Evolutionary conservation across 2,797 vertebrate genomes (phyloP).

Genomic region (Falco peregrinus): DNA sequence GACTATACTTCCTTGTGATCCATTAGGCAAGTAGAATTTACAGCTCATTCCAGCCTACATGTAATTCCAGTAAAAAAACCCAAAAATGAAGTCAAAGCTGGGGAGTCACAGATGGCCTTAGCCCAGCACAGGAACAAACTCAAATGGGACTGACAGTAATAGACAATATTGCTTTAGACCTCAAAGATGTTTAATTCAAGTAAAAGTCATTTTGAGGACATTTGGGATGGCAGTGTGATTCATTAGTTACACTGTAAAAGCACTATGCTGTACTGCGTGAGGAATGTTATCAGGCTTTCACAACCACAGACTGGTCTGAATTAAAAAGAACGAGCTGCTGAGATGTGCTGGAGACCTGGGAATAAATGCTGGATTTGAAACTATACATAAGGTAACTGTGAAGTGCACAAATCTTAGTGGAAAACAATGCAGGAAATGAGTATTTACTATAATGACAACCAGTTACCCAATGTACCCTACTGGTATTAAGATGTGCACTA

Average conservation of each 20-base stretch:
- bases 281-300: background rate
- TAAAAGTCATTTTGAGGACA: background rate
- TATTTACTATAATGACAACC: background rate
- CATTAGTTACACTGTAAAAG: background rate
- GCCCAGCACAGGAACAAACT: background rate
- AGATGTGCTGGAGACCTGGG: background rate
- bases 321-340: background rate
- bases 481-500: background rate
- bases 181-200: background rate
- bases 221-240: background rate
- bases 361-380: background rate
- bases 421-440: background rate
- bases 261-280: background rate
- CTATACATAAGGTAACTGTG: background rate
- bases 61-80: background rate
- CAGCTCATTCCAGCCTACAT: background rate
- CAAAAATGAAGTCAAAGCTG: background rate
- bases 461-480: background rate
- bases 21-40: background rate
- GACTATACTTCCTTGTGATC: background rate
- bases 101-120: background rate
- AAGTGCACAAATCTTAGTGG: background rate
- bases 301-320: background rate
- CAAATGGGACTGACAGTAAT: background rate
- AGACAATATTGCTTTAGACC: background rate